Base-by-base conservation (phyloP, 1,140 invertebrate species). In the Dendroctonus valens region DNA sequence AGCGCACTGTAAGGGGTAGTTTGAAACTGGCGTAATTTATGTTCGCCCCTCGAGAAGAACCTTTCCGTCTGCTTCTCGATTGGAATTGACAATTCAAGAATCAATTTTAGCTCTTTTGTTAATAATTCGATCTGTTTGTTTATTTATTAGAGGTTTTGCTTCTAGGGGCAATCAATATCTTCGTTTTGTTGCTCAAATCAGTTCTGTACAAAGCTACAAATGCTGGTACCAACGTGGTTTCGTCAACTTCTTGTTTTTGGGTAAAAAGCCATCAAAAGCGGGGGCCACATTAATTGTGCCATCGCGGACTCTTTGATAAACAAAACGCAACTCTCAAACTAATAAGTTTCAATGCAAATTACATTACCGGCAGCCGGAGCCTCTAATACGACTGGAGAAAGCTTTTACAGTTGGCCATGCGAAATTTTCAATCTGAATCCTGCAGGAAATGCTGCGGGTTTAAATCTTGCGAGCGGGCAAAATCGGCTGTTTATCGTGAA, bases 261-360 rank as follows among this genome's bases (percentile, higher is more conserved):
- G 44, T 5, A 46, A 46, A 46, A 11, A 11, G 44, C 9, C 9
- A 46, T 11, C 12, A 11, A 46, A 46, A 46, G 2, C 44, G 44
- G 44, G 41, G 55, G 41, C 55, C 9, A 7, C 70, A 68, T 71
- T 73, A 73, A 74, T 74, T 69, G 71, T 67, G 67, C 73, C 71
- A 76, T 73, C 73, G 72, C 71, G 66, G 67, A 65, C 55, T 63
- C 70, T 69, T 74, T 74, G 72, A 74, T 75, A 70, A 73, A 71
- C 74, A 72, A 75, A 73, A 73, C 68, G 70, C 69, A 69, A 71
- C 68, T 68, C 67, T 69, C 69, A 72, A 77, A 76, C 75, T 77
- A 75, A 77, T 75, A 77, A 77, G 75, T 75, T 74, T 77, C 75
- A 77, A 72, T 75, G 75, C 72, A 77, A 77, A 77, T 77, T 77